Base-by-base conservation (phyloP, 2,888 invertebrate genomes). In the Acrobasis suavella region DNA sequence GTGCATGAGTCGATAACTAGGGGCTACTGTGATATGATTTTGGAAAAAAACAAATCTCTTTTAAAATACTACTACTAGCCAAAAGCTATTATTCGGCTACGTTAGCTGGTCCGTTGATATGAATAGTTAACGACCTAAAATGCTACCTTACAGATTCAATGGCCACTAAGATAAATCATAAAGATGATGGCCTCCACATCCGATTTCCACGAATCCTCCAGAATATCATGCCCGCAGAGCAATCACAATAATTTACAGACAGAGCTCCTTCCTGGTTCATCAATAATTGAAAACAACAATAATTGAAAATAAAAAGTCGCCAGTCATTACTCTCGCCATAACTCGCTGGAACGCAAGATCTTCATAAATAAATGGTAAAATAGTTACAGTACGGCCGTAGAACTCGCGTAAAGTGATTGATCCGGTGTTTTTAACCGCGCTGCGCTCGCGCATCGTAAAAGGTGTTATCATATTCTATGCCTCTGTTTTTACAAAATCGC, bases 351-450 rank as follows among this genome's bases (percentile, higher is more conserved):
- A 39, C 3, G 9, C 15, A 17, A 16, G 17, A 46, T 56, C 42
- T 56, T 56, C 56, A 56, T 56, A 56, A 56, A 56, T 42, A 42
- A 42, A 42, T 22, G 46, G 39, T 22, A 16, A n/a, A 14, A 56
- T 42, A 38, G 38, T 32, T 32, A 7, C 37, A 38, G 15, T 16
- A 42, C 14, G 6, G 14, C 56, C 56, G 10, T 56, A 56, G 38
- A 38, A 39, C 39, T 55, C 9, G 17, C 9, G 16, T 42, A 42
- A 56, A 2, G 15, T 56, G 46, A 56, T 56, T 22, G 56, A 56
- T 56, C 8, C 56, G 22, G 17, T 16, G 54, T 9, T 17, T 42
- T 39, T 16, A 46, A 2, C 15, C 32, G 32, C 32, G 32, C 10
- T 15, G 38, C 16, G 32, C 15, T 56, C 16, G 55, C 16, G 39